A percentile compares a stretch with the other conserved stretches of the same genome.
phyloP scores from a whole-genome alignment of 1,140 invertebrate species.

The Radopholus similis region DNA sequence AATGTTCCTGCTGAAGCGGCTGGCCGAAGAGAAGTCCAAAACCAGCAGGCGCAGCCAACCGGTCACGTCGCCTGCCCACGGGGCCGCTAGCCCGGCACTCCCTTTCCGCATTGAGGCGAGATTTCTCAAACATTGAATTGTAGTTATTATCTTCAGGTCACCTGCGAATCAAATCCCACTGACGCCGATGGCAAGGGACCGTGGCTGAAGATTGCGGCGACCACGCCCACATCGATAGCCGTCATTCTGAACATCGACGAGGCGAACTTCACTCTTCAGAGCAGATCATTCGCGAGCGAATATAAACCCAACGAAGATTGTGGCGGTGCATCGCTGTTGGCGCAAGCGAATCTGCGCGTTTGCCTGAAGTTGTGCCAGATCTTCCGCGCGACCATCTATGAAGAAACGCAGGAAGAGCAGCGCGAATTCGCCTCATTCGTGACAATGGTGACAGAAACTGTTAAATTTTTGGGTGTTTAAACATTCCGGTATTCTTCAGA shows the following conservation, averaged over 20 bases:
- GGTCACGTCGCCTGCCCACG: background rate
- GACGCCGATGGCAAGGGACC: slow-evolving; percentile 7
- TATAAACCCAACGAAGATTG: slow-evolving; percentile 4
- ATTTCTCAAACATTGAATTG: background rate
- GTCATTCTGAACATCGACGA: slow-evolving; percentile 85
- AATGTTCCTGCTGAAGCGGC: slow-evolving; percentile 35
- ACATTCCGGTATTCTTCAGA: slow-evolving; percentile 11
- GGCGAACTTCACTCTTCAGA: slow-evolving; percentile 46
- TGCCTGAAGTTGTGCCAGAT: slow-evolving; percentile 90
- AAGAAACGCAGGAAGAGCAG: slow-evolving; percentile 50
- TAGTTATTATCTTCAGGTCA: background rate
- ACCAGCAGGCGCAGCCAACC: slow-evolving; percentile 1
- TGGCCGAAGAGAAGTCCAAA: slow-evolving; percentile 32
- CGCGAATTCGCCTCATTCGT: slow-evolving; percentile 57
- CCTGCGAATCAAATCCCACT: no score
- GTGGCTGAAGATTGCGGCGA: slow-evolving; percentile 91
- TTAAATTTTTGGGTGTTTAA: background rate
- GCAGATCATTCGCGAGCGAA: slow-evolving; percentile 29
- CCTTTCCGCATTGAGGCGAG: background rate
- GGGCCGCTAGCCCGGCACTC: background rate
- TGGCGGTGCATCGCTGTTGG: no score
- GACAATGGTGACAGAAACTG: slow-evolving; percentile 37
- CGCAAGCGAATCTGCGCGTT: slow-evolving; percentile 74
- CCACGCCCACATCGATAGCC: slow-evolving; percentile 91
- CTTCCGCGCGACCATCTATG: slow-evolving; percentile 65